Evolutionary conservation across 1,140 invertebrate species (phyloP), one percentile per base, ranked within the genome.

Genomic region (Fopius arisanus): DNA sequence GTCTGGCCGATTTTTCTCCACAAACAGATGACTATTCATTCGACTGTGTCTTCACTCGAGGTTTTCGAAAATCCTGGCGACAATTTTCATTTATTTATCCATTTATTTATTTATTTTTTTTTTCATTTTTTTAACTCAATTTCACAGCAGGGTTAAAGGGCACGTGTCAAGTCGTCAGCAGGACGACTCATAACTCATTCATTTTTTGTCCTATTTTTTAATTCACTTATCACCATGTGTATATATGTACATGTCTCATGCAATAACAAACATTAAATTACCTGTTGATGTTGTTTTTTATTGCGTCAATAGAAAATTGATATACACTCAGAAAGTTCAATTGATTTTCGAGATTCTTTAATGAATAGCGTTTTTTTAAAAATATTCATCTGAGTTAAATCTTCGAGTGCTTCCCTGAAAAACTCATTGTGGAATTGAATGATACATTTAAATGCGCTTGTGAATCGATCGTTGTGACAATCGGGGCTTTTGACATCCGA

Each of bases 211-310:
- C 54, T 26, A 23, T 59, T 59, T 59, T 59, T 80, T 82, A 77
- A 83, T 83, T 79, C 82, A 48, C 16, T 16, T 48, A 83, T 76
- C 81, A 82, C 72, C 79, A 82, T 78, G 78, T 82, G 76, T 82
- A 70, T 73, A 70, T 77, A 70, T 73, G 79, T 79, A 77, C 74
- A 77, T 80, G 81, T 75, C 41, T 37, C 3, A 78, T 81, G 74
- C 51, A 71, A 70, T 67, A 72, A 70, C 51, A 41, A 70, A 67
- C 16, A 72, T 54, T 66, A 54, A 70, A 41, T 73, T 59, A 73
- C 23, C 67, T 73, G 41, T 71, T 73, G 67, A 70, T 72, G 75
- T 70, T 21, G 14, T 48, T 71, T 70, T 59, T 59, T 59, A n/a
- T 59, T 59, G 54, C 54, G 54, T 59, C 54, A 23, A 59, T 59